phyloP scores from a whole-genome alignment of 2,113 vertebrate genomes.

The Craseonycteris thonglongyai region DNA sequence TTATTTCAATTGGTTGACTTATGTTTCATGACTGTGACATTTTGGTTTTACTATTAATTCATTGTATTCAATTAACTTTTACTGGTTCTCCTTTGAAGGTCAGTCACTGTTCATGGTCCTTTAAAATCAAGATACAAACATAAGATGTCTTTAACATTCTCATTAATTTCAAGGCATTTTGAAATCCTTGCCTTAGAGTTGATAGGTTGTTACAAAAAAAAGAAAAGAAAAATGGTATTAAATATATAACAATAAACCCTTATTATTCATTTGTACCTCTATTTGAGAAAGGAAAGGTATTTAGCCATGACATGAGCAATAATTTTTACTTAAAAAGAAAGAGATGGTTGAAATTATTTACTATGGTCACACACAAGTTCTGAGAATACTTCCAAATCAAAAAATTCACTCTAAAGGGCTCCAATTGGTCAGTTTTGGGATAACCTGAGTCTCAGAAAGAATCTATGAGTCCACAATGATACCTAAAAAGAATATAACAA shows the following conservation, averaged over 20 bases:
- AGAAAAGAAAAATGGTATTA: constrained; percentile 14
- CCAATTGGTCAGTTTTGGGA: not conserved
- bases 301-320: not conserved
- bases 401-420: constrained; percentile 6
- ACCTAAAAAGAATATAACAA: not conserved
- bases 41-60: constrained; percentile 54
- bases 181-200: constrained; percentile 6
- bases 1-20: constrained; percentile 36
- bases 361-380: not conserved
- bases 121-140: not conserved
- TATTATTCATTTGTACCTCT: not conserved
- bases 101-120: not conserved
- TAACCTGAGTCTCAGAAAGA: not conserved
- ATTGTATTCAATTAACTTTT: constrained; percentile 23
- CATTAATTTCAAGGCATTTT: constrained; percentile 33
- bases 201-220: not conserved
- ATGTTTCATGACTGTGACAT: constrained; percentile 27
- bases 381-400: not conserved
- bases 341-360: not conserved
- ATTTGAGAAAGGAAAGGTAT: not conserved
- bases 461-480: not conserved
- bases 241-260: not conserved
- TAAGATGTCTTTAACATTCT: not conserved
- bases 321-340: not conserved
- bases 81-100: constrained; percentile 14